A percentile compares a stretch with the other conserved stretches of the same genome.
These are phyloP conservation scores for Polymixis lichenea DNA, from an alignment of 2,888 invertebrate genomes.

Conservation along the genomic window DNA sequence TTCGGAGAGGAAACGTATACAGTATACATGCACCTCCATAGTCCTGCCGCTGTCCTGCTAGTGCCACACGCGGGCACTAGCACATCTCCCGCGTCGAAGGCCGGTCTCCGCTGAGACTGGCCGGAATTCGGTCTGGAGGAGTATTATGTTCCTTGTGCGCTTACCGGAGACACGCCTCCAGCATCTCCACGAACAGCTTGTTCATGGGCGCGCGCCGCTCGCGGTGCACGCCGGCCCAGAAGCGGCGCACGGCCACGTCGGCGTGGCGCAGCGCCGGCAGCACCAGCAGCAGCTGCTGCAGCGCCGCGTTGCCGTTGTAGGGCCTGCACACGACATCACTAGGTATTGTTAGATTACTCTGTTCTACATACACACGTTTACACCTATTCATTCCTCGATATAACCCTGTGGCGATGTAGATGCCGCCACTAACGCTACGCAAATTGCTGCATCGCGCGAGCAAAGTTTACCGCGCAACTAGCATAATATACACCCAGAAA, in stretches of 20 bases:
- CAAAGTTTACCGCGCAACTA: no score
- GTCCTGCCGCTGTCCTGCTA: constrained; percentile 2
- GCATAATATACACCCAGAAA: no score
- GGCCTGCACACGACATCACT: constrained; percentile 87
- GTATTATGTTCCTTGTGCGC: background rate
- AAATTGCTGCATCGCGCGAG: no score
- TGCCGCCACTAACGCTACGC: no score
- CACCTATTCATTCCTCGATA: no score
- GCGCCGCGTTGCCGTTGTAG: constrained; percentile 93
- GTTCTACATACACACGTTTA: background rate
- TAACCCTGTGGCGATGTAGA: no score
- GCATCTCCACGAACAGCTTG: constrained; percentile 99
- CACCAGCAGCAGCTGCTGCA: constrained; percentile 96
- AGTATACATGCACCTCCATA: constrained; percentile 19
- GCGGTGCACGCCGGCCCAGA: constrained; percentile 97
- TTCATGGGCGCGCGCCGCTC: constrained; percentile 98
- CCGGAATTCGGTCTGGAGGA: background rate
- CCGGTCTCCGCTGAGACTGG: background rate
- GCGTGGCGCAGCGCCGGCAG: constrained; percentile 97
- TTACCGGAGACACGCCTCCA: constrained; percentile 94
- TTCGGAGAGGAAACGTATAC: constrained; percentile 32
- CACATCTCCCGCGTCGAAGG: background rate
- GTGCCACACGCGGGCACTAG: background rate
- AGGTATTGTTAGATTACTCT: constrained; percentile 10
- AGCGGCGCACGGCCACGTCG: constrained; percentile 96